phyloP scores from a whole-genome alignment of 1,140 invertebrate species.

The Caenorhabditis briggsae region DNA sequence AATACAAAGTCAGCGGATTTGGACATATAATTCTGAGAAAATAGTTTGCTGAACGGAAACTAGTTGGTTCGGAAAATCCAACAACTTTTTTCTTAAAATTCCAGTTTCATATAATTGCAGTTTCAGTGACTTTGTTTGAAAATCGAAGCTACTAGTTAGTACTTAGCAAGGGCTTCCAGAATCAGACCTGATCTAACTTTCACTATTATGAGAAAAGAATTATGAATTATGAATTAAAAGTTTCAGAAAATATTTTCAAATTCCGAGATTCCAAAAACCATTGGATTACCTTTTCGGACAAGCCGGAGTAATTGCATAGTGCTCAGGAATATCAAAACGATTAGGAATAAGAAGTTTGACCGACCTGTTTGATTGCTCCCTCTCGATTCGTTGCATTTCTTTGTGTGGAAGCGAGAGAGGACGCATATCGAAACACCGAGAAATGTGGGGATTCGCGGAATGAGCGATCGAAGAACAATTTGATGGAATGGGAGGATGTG shows the following conservation, averaged over 20 bases:
- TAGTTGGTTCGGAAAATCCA: too few species aligned
- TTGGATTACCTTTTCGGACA: conserved; percentile 1
- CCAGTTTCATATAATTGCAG: too few species aligned
- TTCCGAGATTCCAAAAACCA: not conserved
- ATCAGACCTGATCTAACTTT: too few species aligned
- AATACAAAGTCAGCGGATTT: too few species aligned
- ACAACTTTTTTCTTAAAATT: too few species aligned
- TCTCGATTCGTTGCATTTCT: conserved; percentile 52
- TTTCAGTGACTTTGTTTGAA: not conserved
- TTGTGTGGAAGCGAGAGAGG: conserved; percentile 42
- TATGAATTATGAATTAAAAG: too few species aligned
- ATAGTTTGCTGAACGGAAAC: too few species aligned
- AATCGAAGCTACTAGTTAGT: too few species aligned
- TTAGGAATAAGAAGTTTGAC: conserved; percentile 46
- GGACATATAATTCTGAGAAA: too few species aligned
- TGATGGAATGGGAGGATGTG: not conserved
- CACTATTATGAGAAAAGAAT: too few species aligned
- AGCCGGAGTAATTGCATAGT: conserved; percentile 40
- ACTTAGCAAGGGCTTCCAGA: too few species aligned
- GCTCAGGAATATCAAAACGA: conserved; percentile 49
- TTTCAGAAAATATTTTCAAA: too few species aligned
- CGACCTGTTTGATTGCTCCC: conserved; percentile 36
- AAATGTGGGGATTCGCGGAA: conserved; percentile 3
- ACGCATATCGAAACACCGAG: conserved; percentile 47
- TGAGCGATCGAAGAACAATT: conserved; percentile 9